Evolutionary conservation across 2,113 vertebrate genomes (phyloP).

Genomic region (Cathartes aura): DNA sequence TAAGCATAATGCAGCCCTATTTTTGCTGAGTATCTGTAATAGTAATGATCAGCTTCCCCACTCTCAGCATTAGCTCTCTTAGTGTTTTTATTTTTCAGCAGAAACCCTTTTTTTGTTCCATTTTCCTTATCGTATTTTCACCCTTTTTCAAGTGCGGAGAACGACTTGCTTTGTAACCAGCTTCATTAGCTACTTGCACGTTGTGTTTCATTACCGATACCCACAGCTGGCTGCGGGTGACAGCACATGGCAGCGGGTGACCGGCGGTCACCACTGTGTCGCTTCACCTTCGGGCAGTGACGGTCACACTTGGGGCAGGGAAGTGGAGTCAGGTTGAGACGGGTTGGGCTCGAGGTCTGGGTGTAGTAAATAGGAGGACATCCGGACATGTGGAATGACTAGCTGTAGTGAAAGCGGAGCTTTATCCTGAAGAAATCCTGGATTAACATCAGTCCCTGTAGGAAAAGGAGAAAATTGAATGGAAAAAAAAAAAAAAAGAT

Average conservation of each 20-base stretch:
- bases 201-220: background rate
- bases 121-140: background rate
- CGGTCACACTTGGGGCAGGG: background rate
- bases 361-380: background rate
- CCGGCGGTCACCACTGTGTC: background rate
- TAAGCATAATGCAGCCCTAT: background rate
- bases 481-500: background rate
- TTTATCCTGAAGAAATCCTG: background rate
- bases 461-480: conserved; percentile 33
- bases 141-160: background rate
- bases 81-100: conserved; percentile 14
- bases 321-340: accelerated
- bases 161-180: background rate
- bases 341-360: background rate
- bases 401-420: background rate
- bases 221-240: background rate
- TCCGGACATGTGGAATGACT: background rate
- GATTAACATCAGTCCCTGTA: background rate
- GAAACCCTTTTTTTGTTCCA: background rate
- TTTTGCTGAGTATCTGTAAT: conserved; percentile 17
- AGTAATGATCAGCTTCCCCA: conserved; percentile 11
- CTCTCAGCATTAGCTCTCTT: background rate
- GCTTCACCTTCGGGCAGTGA: background rate
- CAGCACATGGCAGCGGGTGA: background rate
- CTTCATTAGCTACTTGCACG: background rate